Evolutionary conservation across 1,140 invertebrate species (phyloP).

Genomic region (Nymphalis io): DNA sequence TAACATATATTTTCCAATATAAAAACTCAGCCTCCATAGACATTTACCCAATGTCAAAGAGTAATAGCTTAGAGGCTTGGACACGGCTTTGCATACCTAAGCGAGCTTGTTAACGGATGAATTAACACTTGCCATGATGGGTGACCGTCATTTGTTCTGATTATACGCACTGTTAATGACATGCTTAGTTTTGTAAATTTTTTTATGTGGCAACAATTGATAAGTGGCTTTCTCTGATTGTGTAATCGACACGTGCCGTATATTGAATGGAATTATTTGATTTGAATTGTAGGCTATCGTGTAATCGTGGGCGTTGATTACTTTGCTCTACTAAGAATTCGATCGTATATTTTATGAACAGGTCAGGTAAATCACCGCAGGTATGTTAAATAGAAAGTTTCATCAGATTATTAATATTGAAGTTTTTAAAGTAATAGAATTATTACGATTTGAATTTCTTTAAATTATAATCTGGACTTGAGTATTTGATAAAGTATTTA

Average conservation of each 20-base stretch:
- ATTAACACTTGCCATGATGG: conserved; percentile 61
- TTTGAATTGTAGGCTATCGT: not conserved
- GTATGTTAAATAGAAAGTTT: no score
- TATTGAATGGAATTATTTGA: conserved; percentile 1
- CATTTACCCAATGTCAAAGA: conserved; percentile 47
- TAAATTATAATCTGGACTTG: no score
- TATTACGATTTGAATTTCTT: no score
- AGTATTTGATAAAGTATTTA: no score
- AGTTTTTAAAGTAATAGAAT: no score
- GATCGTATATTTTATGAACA: no score
- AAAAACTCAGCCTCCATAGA: conserved; percentile 46
- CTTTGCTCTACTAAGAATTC: not conserved
- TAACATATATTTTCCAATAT: not conserved
- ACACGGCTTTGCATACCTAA: conserved; percentile 68
- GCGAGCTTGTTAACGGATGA: conserved; percentile 63
- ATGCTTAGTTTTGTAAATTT: conserved; percentile 38
- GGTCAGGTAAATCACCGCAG: no score
- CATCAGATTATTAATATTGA: no score
- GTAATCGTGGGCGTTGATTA: not conserved
- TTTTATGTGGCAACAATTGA: conserved; percentile 22
- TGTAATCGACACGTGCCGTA: conserved; percentile 31
- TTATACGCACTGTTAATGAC: conserved; percentile 52
- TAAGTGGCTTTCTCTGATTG: conserved; percentile 18
- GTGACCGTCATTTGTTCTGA: conserved; percentile 46
- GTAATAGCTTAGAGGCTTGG: conserved; percentile 65